Evolutionary conservation across 2,888 invertebrate genomes (phyloP), one percentile per base, ranked within the genome.

Genomic region (Scaptomyza flava): DNA sequence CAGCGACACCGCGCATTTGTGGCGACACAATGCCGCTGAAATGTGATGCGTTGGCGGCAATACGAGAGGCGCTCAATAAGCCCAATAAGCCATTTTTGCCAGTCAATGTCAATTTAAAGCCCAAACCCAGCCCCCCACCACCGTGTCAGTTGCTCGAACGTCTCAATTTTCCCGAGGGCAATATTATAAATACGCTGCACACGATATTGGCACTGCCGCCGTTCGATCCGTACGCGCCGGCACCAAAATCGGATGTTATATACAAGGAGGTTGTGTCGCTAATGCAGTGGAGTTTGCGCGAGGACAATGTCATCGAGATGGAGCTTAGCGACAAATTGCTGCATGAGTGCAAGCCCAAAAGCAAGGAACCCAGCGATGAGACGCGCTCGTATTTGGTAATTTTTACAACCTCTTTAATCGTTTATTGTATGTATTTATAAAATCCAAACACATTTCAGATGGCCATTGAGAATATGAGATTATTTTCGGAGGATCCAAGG

Each of bases 211-310:
- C 86, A 2, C 66, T 90, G 68, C 90, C 90, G n/a, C 87, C 90
- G 20, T 91, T 90, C 43, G 90, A 90, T 81, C 89, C 90, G 1
- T 81, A 89, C 65, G 90, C 89, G 23, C 86, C 90, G 33, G 84
- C 89, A 7, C 81, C 89, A 4, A 80, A 87, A 64, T 81, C 90
- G 31, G 86, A 90, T 53, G 81, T 91, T 14, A 79, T 87, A 20
- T 91, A 90, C 43, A 91, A 91, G 71, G 80, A 89, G 23, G 90
- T 91, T 11, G 81, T 91, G 20, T 91, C 91, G 12, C 72, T 91
- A 17, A 81, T 89, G 60, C 89, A 91, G 61, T 78, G 91, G 70
- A 90, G 90, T 65, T 79, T 86, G 62, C 89, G 90, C 3, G 89
- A 90, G 31, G 85, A 90, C 58, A 91, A 90, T 57, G 82, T 88